Evolutionary conservation across 2,888 invertebrate species (phyloP), one percentile per base, ranked within the genome.

Genomic region (Dasysyrphus albostriatus): DNA sequence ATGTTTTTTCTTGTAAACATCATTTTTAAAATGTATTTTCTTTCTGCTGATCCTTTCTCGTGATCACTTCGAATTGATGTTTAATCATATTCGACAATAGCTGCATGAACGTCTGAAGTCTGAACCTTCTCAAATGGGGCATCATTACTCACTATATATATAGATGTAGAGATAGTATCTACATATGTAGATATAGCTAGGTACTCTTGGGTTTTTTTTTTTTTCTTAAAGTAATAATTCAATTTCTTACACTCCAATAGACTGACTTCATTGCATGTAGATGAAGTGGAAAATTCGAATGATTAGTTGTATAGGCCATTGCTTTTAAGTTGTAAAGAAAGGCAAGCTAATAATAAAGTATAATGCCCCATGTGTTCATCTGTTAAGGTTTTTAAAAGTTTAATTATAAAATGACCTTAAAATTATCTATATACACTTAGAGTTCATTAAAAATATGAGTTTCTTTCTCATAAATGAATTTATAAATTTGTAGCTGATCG

Each of bases 261-360:
- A 77, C 34, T 51, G 37, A 29, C 47, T 58, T 34, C 42, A 77
- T 34, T 59, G 32, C 37, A 56, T 24, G 54, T 8, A 58, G 16
- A 56, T 37, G 44, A 75, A 65, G 56, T 56, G 75, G 65, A 75
- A 65, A 75, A 65, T 65, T 75, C 65, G 32, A 65, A 75, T 75
- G 63, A 75, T 63, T 74, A 56, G 65, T 24, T 63, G 16, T 37
- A 24, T 24, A 34, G 56, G 58, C 44, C 12, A 32, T 72, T 32
- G 7, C 6, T 58, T 29, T 9, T 24, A 24, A 24, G 24, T 24
- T 24, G 24, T 56, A 70, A 42, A 49, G 54, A 32, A 70, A 54
- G 42, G 39, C 14, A n/a, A 37, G 12, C n/a, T n/a, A n/a, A n/a
- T 19, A 49, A 51, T 67, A 19, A 61, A 42, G 14, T 54, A 42